Conservation (phyloP, 1,140 invertebrate genomes). For the Stratiolaelaps scimitus region DNA sequence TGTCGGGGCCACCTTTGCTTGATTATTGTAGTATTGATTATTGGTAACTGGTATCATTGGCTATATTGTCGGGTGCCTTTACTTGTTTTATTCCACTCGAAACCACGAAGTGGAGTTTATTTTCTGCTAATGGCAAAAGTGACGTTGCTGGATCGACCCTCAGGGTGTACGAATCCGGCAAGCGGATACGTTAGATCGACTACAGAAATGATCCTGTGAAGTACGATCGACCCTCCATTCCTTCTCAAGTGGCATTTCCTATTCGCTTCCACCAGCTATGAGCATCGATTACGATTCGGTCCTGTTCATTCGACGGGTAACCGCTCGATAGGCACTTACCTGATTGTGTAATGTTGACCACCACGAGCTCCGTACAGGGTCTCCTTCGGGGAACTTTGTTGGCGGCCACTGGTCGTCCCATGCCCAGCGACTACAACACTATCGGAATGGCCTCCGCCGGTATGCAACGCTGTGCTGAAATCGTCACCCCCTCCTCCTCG, state of each 20-base stretch:
- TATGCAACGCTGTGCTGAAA: background rate
- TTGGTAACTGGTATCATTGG: no score
- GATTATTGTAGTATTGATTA: no score
- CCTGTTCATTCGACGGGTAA: background rate
- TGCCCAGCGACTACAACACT: no score
- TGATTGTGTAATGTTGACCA: background rate
- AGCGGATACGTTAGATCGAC: background rate
- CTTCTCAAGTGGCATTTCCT: background rate
- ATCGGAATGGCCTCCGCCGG: background rate
- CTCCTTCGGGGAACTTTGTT: no score
- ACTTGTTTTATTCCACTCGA: no score
- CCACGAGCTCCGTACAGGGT: no score
- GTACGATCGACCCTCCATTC: background rate
- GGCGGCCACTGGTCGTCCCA: no score
- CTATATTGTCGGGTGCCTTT: no score
- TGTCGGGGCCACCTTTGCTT: no score
- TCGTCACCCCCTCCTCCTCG: background rate
- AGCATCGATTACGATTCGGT: background rate
- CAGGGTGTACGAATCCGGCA: no score
- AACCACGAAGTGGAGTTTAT: no score
- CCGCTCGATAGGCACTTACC: conserved; percentile 11
- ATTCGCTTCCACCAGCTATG: background rate
- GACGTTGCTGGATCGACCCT: background rate
- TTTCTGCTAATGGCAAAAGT: no score
- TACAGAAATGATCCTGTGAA: background rate